phyloP scores from a whole-genome alignment of 2,888 invertebrate genomes.

The Acrocyrtus sp. region DNA sequence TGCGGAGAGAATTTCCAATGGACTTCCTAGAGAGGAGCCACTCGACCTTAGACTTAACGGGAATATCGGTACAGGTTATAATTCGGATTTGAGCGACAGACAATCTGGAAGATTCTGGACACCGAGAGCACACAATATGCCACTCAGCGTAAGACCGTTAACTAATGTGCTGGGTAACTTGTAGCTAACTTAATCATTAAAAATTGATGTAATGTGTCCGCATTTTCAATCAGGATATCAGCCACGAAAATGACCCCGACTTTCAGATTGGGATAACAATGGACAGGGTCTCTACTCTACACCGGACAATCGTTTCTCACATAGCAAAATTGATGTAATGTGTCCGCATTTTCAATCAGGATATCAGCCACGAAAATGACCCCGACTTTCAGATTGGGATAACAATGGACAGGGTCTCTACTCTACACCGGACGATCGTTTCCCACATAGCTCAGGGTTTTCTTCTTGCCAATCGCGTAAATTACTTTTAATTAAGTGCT shows the following conservation, averaged over 20 bases:
- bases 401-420: neutral
- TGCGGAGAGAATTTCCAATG: constrained; percentile 3
- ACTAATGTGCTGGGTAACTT: neutral
- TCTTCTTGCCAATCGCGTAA: neutral
- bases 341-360: too few species aligned
- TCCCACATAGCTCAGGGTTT: constrained; percentile 4
- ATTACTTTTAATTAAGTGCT: too few species aligned
- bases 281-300: neutral
- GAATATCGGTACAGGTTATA: neutral
- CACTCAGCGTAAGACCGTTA: constrained; percentile 20
- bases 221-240: constrained; percentile 2
- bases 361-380: neutral
- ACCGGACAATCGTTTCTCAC: neutral
- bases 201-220: too few species aligned
- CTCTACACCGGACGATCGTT: neutral
- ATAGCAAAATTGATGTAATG: too few species aligned
- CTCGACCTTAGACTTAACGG: neutral
- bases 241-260: neutral
- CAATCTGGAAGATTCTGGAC: constrained; percentile 7
- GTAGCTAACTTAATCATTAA: too few species aligned
- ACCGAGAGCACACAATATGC: constrained; percentile 5
- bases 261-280: neutral
- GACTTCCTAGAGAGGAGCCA: neutral
- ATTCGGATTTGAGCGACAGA: neutral
- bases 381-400: neutral